Conservation (phyloP, 2,888 invertebrate species). For the Lomographa bimaculata region DNA sequence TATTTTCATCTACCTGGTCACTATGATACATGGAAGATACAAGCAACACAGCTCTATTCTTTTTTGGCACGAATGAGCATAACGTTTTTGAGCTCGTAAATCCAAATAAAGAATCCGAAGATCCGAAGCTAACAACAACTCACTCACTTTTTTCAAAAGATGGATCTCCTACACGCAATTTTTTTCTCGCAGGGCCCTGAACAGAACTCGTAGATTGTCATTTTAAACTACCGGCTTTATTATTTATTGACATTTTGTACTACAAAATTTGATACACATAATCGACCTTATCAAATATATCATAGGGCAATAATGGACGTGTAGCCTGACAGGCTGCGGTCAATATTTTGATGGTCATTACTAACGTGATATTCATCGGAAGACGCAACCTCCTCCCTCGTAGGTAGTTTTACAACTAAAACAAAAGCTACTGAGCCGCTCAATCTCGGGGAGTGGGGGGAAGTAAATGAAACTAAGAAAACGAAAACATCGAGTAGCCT, state of each 20-base stretch:
- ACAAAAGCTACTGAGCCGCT: conserved; percentile 26
- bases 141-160: conserved; percentile 12
- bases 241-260: conserved; percentile 10
- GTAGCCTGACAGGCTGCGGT: conserved; percentile 16
- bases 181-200: conserved; percentile 15
- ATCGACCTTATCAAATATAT: background rate
- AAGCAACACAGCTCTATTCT: too few relatives aligned
- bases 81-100: too few relatives aligned
- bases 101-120: too few relatives aligned
- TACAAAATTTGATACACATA: background rate
- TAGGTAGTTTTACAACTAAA: conserved; percentile 20
- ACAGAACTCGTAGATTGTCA: conserved; percentile 13
- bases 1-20: too few relatives aligned
- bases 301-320: conserved; percentile 4
- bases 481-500: conserved; percentile 24
- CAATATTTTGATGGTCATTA: conserved; percentile 21
- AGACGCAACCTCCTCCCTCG: conserved; percentile 13
- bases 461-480: conserved; percentile 25
- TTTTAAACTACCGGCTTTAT: conserved; percentile 12
- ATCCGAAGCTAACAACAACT: conserved; percentile 5
- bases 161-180: conserved; percentile 6
- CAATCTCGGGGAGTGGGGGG: conserved; percentile 22
- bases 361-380: conserved; percentile 18
- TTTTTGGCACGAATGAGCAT: too few relatives aligned
- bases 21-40: too few relatives aligned